Percentiles rank a stretch among this genome's conserved stretches.
These are phyloP conservation scores for Acrocephalus scirpaceus DNA, from an alignment of 2,797 vertebrate genomes.

Conservation along the genomic window DNA sequence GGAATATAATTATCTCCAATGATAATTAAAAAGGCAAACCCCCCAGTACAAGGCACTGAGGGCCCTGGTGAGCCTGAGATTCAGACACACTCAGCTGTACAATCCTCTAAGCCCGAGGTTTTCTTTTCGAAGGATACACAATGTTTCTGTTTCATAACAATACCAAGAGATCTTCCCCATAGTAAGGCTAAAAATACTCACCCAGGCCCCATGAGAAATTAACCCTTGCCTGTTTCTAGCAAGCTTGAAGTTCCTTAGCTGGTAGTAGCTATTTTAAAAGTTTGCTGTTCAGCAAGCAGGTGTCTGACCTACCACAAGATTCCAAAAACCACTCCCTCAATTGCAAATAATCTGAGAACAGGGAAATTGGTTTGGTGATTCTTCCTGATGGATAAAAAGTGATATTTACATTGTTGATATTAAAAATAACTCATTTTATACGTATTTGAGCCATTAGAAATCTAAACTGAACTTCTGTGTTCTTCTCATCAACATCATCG, in stretches of 20 bases:
- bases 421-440: slow-evolving; percentile 4
- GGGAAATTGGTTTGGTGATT: background rate
- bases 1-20: background rate
- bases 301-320: background rate
- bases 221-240: background rate
- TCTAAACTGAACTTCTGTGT: background rate
- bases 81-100: background rate
- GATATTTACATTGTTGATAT: background rate
- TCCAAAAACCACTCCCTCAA: background rate
- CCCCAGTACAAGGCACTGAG: background rate
- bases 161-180: background rate
- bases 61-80: background rate
- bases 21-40: background rate
- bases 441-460: background rate
- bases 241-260: background rate
- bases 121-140: background rate
- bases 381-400: background rate
- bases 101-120: background rate
- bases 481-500: slow-evolving; percentile 23
- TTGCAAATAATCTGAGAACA: background rate
- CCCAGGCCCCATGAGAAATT: background rate
- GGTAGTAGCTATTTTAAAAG: background rate
- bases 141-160: background rate
- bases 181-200: background rate
- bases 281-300: background rate